A percentile compares a stretch with the other conserved stretches of the same genome.
phyloP scores from a whole-genome alignment of 2,113 vertebrate genomes.

The Odobenus rosmarus region DNA sequence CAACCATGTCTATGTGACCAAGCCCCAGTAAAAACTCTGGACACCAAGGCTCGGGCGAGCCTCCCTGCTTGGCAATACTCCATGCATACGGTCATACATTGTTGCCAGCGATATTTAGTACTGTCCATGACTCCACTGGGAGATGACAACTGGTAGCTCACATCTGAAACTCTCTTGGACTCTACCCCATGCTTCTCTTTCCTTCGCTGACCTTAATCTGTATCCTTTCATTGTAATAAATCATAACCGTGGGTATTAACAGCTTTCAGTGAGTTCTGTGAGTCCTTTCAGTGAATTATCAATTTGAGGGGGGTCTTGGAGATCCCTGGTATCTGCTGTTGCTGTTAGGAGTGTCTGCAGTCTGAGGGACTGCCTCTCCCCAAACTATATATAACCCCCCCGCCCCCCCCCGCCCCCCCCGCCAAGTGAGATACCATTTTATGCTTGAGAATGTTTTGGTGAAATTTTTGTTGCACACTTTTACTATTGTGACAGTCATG shows the following conservation, averaged over 20 bases:
- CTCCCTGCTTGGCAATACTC: neutral
- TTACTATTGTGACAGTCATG: neutral
- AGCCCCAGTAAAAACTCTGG: neutral
- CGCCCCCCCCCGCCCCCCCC: accelerated
- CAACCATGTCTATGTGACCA: neutral
- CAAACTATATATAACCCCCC: neutral
- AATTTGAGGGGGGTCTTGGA: neutral
- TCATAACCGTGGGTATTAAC: neutral
- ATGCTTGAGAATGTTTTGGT: neutral
- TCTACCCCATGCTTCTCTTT: neutral
- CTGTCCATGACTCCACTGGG: neutral
- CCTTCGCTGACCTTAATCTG: neutral
- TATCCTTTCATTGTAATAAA: neutral
- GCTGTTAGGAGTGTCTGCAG: neutral
- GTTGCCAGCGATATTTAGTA: neutral
- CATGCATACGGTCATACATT: too few species aligned
- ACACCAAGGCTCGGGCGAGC: neutral
- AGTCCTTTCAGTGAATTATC: neutral
- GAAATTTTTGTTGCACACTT: neutral
- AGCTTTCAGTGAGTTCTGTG: neutral
- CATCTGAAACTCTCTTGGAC: neutral
- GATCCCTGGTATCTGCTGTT: neutral
- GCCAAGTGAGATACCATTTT: neutral
- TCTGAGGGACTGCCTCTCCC: neutral
- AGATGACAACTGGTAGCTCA: neutral